Evolutionary conservation across 2,113 vertebrate genomes (phyloP).

Genomic region (Thamnophis sirtalis): DNA sequence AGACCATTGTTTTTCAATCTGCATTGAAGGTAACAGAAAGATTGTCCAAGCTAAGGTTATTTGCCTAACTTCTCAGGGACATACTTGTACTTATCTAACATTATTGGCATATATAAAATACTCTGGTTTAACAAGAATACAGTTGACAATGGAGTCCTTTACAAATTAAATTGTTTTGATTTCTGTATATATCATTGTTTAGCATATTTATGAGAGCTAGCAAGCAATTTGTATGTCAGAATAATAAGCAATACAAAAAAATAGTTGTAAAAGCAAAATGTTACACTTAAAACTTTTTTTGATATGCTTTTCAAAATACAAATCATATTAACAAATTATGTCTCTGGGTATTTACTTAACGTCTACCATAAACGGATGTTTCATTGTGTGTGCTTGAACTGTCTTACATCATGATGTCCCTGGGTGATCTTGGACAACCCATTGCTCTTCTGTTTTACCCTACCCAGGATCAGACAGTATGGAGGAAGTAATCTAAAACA

Average conservation of each 20-base stretch:
- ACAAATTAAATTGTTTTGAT: slow-evolving; percentile 62
- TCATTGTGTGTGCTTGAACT: background rate
- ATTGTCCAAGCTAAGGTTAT: slow-evolving; percentile 58
- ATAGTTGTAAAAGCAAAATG: slow-evolving; percentile 69
- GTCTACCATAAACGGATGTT: background rate
- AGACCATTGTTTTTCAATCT: slow-evolving; percentile 54
- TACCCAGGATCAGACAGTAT: background rate
- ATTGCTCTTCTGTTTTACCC: background rate
- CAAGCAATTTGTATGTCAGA: slow-evolving; percentile 83
- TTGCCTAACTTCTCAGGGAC: slow-evolving; percentile 78
- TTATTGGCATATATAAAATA: slow-evolving; percentile 70
- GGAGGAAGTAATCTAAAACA: background rate
- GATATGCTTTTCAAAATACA: slow-evolving; percentile 78
- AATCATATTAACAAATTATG: slow-evolving; percentile 62
- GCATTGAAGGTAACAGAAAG: slow-evolving; percentile 57
- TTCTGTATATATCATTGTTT: slow-evolving; percentile 73
- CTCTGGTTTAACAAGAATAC: slow-evolving; percentile 68
- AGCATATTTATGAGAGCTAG: slow-evolving; percentile 76
- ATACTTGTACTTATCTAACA: slow-evolving; percentile 66
- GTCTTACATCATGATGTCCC: background rate
- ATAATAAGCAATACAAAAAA: slow-evolving; percentile 76
- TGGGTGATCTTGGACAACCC: background rate
- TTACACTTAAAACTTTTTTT: slow-evolving; percentile 74
- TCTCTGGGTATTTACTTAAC: slow-evolving; percentile 41
- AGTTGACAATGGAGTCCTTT: slow-evolving; percentile 67